Conservation (phyloP, 2,797 vertebrate species). For the Leucoraja ocellata region DNA sequence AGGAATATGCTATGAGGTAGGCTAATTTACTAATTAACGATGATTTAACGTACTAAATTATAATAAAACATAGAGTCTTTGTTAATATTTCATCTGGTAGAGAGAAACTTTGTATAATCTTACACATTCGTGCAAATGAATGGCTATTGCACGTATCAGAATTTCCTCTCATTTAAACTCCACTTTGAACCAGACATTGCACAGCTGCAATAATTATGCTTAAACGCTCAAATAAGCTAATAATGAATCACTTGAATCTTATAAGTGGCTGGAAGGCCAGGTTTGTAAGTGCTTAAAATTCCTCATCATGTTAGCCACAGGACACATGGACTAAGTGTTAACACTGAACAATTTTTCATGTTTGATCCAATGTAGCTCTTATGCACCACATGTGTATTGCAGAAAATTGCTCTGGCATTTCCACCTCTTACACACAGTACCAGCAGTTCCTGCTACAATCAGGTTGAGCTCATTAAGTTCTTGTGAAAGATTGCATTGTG, state of each 20-base stretch:
- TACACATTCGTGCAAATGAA: neutral
- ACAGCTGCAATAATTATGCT: neutral
- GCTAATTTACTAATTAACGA: neutral
- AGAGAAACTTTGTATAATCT: neutral
- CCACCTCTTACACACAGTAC: slow-evolving; percentile 4
- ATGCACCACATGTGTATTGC: slow-evolving; percentile 18
- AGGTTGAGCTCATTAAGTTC: neutral
- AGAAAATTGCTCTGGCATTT: slow-evolving; percentile 25
- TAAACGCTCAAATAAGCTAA: neutral
- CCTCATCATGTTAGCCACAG: neutral
- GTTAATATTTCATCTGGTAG: neutral
- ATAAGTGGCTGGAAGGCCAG: neutral
- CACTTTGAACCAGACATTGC: slow-evolving; percentile 7
- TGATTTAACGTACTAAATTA: neutral
- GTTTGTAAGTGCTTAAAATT: neutral
- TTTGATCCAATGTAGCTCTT: slow-evolving; percentile 2
- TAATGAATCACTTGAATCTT: slow-evolving; percentile 13
- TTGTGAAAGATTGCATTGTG: neutral
- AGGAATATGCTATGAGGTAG: neutral
- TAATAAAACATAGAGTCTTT: neutral
- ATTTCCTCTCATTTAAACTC: neutral
- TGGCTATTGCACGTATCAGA: neutral
- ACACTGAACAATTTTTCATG: slow-evolving; percentile 19
- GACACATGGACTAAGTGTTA: neutral
- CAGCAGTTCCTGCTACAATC: neutral